Evolutionary conservation across 37 sponge, comb jelly and placozoan species (phyloP).

Genomic region (Lycopodina hypogea): DNA sequence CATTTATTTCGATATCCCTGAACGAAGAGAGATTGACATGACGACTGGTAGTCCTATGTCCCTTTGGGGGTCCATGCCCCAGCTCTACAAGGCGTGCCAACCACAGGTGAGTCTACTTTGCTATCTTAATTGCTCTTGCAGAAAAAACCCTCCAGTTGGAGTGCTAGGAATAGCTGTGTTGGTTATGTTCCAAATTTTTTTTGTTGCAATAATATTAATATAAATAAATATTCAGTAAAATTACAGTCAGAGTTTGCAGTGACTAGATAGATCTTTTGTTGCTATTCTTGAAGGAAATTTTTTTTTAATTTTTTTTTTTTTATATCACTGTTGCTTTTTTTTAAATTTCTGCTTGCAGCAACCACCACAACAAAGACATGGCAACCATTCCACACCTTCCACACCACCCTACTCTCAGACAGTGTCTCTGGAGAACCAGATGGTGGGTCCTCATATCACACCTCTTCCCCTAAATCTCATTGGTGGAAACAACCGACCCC

Average conservation of each 20-base stretch:
- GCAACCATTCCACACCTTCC: conserved; percentile 25
- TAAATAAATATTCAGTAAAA: too few species aligned
- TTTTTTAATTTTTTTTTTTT: too few species aligned
- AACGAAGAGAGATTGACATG: neutral
- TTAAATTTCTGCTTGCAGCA: too few species aligned
- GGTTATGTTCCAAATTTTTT: too few species aligned
- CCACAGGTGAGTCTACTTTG: conserved; percentile 5
- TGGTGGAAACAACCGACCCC: conserved; percentile 15
- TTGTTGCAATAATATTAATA: too few species aligned
- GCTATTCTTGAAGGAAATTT: too few species aligned
- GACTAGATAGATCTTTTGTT: too few species aligned
- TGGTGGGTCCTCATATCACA: conserved; percentile 25
- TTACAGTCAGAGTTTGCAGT: too few species aligned
- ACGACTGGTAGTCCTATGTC: conserved; percentile 2
- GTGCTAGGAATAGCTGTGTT: too few species aligned
- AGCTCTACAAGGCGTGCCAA: conserved; percentile 22
- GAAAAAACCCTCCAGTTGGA: too few species aligned
- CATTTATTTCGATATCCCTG: conserved; percentile 11
- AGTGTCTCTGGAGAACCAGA: conserved; percentile 56
- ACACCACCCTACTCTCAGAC: conserved; percentile 64
- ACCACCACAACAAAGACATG: neutral
- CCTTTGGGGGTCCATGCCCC: conserved; percentile 36
- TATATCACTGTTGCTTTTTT: too few species aligned
- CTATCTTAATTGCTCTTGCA: too few species aligned
- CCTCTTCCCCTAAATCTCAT: conserved; percentile 2